Conservation (phyloP, 2,797 vertebrate genomes). For the Menidia menidia region DNA sequence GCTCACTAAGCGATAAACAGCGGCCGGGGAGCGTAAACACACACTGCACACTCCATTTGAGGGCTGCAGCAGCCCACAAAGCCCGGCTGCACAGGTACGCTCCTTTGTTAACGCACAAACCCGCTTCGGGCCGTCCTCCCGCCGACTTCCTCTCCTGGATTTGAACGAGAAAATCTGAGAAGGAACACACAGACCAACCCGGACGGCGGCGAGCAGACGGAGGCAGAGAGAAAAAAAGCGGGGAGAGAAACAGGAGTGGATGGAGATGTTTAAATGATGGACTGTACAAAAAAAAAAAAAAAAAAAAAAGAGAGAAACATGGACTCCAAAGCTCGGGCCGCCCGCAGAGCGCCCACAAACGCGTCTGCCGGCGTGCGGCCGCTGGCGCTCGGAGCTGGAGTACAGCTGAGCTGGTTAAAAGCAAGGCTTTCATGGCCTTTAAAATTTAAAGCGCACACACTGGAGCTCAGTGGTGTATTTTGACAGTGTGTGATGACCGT, state of each 20-base stretch:
- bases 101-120: constrained; percentile 55
- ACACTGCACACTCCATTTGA: constrained; percentile 80
- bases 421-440: constrained; percentile 68
- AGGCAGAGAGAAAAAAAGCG: background rate
- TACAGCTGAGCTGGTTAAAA: constrained; percentile 61
- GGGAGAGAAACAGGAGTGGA: too few species aligned
- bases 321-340: constrained; percentile 19
- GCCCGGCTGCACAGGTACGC: constrained; percentile 57
- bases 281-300: background rate
- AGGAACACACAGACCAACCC: constrained; percentile 22
- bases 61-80: constrained; percentile 65
- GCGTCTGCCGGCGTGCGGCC: background rate
- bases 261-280: constrained; percentile 20
- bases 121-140: constrained; percentile 17
- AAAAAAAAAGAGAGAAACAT: constrained; percentile 33
- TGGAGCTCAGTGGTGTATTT: constrained; percentile 73
- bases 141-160: constrained; percentile 1
- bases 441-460: constrained; percentile 66
- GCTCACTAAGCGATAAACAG: constrained; percentile 84
- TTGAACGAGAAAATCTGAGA: constrained; percentile 12
- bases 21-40: constrained; percentile 83
- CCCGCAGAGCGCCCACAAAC: constrained; percentile 43
- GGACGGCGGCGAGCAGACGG: background rate
- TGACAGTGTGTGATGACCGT: constrained; percentile 84
- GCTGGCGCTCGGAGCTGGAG: constrained; percentile 31